Evolutionary conservation across 2,797 vertebrate genomes (phyloP).

Genomic region (Pangasius sanitwongsei): DNA sequence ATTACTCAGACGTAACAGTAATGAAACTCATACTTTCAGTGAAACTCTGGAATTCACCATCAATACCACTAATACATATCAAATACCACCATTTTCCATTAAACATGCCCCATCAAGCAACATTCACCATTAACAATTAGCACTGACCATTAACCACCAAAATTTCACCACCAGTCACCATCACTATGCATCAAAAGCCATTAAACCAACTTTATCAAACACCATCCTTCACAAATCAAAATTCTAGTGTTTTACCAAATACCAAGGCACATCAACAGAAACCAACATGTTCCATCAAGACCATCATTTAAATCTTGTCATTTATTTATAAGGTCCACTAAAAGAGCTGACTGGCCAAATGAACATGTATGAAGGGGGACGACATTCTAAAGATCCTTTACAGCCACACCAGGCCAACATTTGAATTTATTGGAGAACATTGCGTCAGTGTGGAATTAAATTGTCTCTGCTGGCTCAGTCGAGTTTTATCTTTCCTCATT

Average conservation of each 20-base stretch:
- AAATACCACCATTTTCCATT: not conserved
- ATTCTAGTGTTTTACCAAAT: not conserved
- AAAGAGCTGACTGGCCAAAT: not conserved
- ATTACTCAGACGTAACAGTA: not conserved
- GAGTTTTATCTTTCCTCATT: slow-evolving; percentile 29
- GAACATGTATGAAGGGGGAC: not conserved
- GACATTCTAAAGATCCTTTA: not conserved
- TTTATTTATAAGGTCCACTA: too few relatives aligned
- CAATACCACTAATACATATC: not conserved
- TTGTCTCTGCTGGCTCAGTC: not conserved
- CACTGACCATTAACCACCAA: not conserved
- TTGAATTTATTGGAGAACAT: slow-evolving; percentile 4
- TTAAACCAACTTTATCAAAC: not conserved
- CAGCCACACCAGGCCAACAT: not conserved
- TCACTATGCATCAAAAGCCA: not conserved
- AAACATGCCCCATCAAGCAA: not conserved
- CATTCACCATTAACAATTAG: not conserved
- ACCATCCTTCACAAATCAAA: not conserved
- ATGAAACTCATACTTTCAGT: not conserved
- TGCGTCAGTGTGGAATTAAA: slow-evolving; percentile 5
- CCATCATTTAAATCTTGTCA: not conserved
- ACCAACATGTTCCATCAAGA: not conserved
- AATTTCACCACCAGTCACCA: not conserved
- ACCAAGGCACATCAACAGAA: too few relatives aligned
- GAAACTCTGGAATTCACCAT: not conserved